Evolutionary conservation across 2,113 vertebrate genomes (phyloP).

Genomic region (Hemichromis elongatus): DNA sequence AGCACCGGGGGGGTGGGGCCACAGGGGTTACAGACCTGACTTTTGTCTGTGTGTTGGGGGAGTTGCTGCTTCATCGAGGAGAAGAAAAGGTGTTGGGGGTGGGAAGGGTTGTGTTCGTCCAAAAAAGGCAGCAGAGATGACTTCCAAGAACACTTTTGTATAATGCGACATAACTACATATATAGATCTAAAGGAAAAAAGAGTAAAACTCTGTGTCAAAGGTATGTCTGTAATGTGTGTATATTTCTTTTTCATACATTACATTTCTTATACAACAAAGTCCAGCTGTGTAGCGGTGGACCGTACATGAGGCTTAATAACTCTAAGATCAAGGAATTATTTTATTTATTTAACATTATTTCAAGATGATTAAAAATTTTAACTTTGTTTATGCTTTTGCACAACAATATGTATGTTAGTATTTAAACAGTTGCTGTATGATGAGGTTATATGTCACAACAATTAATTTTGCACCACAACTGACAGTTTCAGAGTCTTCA

Average conservation of each 20-base stretch:
- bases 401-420: neutral
- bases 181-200: neutral
- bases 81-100: constrained; percentile 7
- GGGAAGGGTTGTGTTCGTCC: neutral
- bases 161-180: neutral
- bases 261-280: neutral
- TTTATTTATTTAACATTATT: neutral
- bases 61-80: constrained; percentile 50
- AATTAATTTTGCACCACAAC: neutral
- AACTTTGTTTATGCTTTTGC: neutral
- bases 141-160: neutral
- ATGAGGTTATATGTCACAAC: neutral
- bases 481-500: neutral
- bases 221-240: neutral
- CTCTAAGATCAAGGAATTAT: neutral
- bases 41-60: constrained; percentile 48
- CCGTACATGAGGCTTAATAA: neutral
- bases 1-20: constrained; percentile 64
- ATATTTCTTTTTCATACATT: neutral
- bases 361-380: neutral
- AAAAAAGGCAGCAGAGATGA: constrained; percentile 13
- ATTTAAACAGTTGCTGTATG: neutral
- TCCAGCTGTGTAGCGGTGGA: fast-evolving
- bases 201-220: neutral
- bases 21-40: constrained; percentile 70